phyloP scores from a whole-genome alignment of 2,797 vertebrate genomes.

The Darevskia nairensis region DNA sequence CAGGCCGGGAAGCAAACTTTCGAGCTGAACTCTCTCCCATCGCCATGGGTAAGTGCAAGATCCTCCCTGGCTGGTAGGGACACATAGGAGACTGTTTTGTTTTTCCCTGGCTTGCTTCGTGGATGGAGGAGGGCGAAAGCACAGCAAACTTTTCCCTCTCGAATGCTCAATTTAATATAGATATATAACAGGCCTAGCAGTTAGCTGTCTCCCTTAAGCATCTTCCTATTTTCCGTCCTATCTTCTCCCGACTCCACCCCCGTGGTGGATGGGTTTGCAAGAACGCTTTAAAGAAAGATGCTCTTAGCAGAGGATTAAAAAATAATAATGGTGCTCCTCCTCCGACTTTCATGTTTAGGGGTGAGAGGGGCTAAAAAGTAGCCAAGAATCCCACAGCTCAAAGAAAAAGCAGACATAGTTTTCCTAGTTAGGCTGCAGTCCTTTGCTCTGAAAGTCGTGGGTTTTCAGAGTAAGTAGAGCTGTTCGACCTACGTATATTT shows the following conservation, averaged over 20 bases:
- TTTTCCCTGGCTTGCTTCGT: background rate
- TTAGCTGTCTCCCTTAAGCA: too few relatives aligned
- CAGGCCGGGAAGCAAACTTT: background rate
- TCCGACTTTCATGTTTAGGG: background rate
- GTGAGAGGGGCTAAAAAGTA: background rate
- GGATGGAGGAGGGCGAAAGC: background rate
- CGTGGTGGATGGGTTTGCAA: background rate
- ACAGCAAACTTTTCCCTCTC: background rate
- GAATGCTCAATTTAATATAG: background rate
- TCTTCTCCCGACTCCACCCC: background rate
- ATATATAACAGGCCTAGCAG: background rate
- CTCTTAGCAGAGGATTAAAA: background rate
- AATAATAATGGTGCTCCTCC: background rate
- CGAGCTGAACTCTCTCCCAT: background rate
- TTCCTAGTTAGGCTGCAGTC: background rate
- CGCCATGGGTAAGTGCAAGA: conserved; percentile 35
- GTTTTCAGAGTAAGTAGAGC: background rate
- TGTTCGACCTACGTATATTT: background rate
- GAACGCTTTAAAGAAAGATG: background rate
- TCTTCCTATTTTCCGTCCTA: background rate
- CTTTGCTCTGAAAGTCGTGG: background rate
- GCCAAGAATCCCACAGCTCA: background rate
- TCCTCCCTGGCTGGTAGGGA: background rate
- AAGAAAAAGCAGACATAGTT: background rate
- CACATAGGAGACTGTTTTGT: background rate